These are phyloP conservation scores for Pyrgus malvae DNA, from an alignment of 2,888 invertebrate species.

Conservation along the genomic window DNA sequence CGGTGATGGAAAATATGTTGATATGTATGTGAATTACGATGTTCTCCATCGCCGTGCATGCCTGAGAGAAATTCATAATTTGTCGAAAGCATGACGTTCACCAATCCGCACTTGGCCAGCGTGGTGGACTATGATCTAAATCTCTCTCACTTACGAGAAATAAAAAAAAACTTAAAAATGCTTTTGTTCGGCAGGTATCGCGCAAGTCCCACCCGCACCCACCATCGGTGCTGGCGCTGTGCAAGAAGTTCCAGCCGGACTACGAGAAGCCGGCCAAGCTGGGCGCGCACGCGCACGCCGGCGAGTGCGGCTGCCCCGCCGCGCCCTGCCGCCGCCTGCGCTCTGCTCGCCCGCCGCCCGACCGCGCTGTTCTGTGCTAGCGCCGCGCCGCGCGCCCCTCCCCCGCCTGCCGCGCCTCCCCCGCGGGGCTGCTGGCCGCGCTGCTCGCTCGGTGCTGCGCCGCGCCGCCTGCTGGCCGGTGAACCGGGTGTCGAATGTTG, in stretches of 20 bases:
- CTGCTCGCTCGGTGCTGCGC: not conserved
- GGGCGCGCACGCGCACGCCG: slow-evolving; percentile 35
- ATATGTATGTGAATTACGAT: no score
- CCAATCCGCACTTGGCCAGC: no score
- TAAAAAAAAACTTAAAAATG: no score
- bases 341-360: slow-evolving; percentile 41
- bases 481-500: not conserved
- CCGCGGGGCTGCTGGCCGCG: not conserved
- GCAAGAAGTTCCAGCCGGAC: slow-evolving; percentile 80
- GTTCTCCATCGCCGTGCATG: no score
- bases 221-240: slow-evolving; percentile 76
- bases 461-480: not conserved
- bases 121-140: no score
- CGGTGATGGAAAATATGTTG: no score
- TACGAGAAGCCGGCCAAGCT: slow-evolving; percentile 74
- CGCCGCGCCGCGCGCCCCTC: slow-evolving; percentile 38
- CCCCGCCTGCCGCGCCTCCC: slow-evolving; percentile 22
- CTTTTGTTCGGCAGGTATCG: slow-evolving; percentile 78
- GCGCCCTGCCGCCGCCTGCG: slow-evolving; percentile 39
- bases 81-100: no score
- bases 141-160: no score
- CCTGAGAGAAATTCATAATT: no score
- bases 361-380: slow-evolving; percentile 64
- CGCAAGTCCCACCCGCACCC: slow-evolving; percentile 82
- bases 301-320: slow-evolving; percentile 27